Percentiles rank a stretch among this genome's conserved stretches.
phyloP scores from a whole-genome alignment of 2,888 invertebrate genomes.

The Orchesellides sinensis region DNA sequence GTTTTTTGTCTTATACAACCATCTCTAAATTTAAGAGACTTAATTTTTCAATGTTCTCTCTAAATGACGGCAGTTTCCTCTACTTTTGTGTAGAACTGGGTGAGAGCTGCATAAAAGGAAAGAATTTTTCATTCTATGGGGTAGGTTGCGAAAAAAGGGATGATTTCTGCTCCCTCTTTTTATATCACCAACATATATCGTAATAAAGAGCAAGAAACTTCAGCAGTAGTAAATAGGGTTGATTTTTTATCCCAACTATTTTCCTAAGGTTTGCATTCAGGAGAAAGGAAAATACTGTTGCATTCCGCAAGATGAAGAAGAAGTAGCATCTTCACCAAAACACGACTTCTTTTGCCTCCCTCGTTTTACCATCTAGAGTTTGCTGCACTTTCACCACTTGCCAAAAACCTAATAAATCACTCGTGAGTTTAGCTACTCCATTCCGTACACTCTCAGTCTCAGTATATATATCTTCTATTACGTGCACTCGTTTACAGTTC shows the following conservation, averaged over 20 bases:
- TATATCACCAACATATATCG: neutral
- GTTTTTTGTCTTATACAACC: conserved; percentile 36
- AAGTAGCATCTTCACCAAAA: no score
- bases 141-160: conserved; percentile 59
- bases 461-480: conserved; percentile 6
- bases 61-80: no score
- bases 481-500: conserved; percentile 25
- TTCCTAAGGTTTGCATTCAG: neutral
- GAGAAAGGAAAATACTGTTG: neutral
- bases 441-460: neutral
- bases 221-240: no score
- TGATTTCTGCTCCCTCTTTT: conserved; percentile 45
- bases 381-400: conserved; percentile 65
- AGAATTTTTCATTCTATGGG: conserved; percentile 18
- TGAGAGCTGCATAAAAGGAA: neutral
- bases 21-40: conserved; percentile 28
- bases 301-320: neutral
- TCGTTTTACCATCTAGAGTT: conserved; percentile 16
- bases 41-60: conserved; percentile 38
- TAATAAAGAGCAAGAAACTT: neutral
- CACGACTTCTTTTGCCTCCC: conserved; percentile 19
- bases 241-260: no score
- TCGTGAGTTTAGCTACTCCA: conserved; percentile 49
- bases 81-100: neutral
- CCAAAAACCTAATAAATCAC: conserved; percentile 65